Evolutionary conservation across 64 coral and sea anemone species (phyloP).

Genomic region (Porites lutea): DNA sequence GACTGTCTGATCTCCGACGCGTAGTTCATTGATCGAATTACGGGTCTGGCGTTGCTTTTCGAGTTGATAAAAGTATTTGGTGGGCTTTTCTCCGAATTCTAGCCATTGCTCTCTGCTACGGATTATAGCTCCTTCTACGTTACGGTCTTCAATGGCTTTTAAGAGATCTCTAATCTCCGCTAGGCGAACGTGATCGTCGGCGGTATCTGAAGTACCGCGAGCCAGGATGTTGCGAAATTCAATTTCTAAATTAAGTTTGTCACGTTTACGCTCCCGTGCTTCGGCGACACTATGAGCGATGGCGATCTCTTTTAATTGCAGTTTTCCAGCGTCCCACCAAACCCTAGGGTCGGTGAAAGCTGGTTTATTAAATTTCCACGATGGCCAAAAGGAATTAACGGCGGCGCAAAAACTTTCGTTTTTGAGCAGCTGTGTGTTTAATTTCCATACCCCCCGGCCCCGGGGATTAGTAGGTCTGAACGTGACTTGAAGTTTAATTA

Average conservation of each 20-base stretch:
- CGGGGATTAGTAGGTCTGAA: neutral
- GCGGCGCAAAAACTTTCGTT: neutral
- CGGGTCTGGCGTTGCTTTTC: neutral
- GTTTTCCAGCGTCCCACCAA: slow-evolving; percentile 26
- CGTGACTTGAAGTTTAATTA: neutral
- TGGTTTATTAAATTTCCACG: neutral
- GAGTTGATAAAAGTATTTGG: slow-evolving; percentile 33
- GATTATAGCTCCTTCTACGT: slow-evolving; percentile 11
- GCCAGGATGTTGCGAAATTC: neutral
- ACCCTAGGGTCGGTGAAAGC: neutral
- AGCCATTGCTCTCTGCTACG: slow-evolving; percentile 8
- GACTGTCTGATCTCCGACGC: neutral
- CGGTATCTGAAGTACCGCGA: neutral
- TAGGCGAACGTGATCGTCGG: neutral
- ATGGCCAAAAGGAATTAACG: neutral
- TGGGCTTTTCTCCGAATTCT: slow-evolving; percentile 32
- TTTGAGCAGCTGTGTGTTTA: neutral
- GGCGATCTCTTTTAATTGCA: slow-evolving; percentile 14
- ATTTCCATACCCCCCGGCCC: neutral
- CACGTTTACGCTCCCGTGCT: neutral
- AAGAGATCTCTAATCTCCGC: slow-evolving; percentile 9
- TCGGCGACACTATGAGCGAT: neutral
- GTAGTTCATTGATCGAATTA: neutral
- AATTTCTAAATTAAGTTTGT: neutral
- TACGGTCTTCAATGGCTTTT: neutral